Evolutionary conservation across 2,113 vertebrate species (phyloP).

Genomic region (Xerus inauris): DNA sequence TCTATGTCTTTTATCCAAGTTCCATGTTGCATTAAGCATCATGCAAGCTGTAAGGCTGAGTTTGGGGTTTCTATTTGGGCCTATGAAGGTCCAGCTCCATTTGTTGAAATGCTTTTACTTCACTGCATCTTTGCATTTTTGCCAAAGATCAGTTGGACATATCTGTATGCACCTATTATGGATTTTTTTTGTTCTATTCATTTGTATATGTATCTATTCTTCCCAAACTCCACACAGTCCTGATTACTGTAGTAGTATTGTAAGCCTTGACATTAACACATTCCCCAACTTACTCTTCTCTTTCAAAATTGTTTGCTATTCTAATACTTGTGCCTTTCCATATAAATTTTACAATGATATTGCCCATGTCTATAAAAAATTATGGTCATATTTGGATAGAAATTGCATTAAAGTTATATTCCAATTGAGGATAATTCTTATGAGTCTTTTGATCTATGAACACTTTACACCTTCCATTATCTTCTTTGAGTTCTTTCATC

Average conservation of each 20-base stretch:
- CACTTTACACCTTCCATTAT: neutral
- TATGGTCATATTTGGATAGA: neutral
- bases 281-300: neutral
- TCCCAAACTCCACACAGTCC: neutral
- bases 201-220: neutral
- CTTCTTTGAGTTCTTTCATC: neutral
- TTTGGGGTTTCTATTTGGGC: neutral
- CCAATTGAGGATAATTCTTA: neutral
- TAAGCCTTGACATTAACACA: neutral
- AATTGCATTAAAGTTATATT: neutral
- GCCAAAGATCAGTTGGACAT: neutral
- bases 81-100: neutral
- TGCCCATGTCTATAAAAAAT: neutral
- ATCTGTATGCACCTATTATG: neutral
- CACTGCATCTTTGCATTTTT: neutral
- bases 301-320: neutral
- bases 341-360: neutral
- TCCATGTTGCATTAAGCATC: neutral
- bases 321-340: neutral
- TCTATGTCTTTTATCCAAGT: neutral
- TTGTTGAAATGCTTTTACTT: neutral
- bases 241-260: too few species aligned
- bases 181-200: neutral
- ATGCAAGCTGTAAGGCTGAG: neutral
- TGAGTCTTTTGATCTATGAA: neutral